These are phyloP conservation scores for Spermophilus dauricus DNA, from an alignment of 2,113 vertebrate species.

Conservation along the genomic window DNA sequence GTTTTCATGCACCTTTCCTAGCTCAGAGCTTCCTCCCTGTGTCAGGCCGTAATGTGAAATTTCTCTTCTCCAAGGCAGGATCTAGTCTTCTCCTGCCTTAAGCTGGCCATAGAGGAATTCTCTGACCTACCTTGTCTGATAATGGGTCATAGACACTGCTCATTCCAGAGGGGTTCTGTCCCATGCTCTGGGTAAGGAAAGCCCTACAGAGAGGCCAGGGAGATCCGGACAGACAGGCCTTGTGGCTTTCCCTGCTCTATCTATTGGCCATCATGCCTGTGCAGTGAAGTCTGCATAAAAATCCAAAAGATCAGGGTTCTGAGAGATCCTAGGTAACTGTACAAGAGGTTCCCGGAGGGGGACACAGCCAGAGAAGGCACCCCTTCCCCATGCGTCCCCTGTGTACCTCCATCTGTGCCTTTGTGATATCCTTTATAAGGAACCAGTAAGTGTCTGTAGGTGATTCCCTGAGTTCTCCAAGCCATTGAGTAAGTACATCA, in stretches of 20 bases:
- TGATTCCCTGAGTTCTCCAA: neutral
- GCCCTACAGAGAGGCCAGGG: neutral
- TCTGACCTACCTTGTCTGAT: neutral
- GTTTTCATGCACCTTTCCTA: neutral
- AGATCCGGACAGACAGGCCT: neutral
- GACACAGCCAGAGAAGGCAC: neutral
- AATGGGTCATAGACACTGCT: neutral
- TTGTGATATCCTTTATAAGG: too few species aligned
- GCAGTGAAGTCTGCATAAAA: neutral
- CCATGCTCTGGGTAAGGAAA: too few species aligned
- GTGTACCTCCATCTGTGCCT: neutral
- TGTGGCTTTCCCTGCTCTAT: neutral
- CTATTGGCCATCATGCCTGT: neutral
- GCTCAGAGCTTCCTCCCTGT: neutral
- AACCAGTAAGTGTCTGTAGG: too few species aligned
- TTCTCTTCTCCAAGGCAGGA: too few species aligned
- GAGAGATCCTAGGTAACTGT: too few species aligned
- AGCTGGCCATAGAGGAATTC: too few species aligned
- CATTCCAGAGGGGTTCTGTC: neutral
- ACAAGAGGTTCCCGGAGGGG: neutral
- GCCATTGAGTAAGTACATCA: neutral
- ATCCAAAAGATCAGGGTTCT: too few species aligned
- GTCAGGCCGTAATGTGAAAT: neutral
- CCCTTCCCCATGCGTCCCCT: too few species aligned
- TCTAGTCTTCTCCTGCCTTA: neutral